phyloP scores from a whole-genome alignment of 2,113 vertebrate species.

The Uria aalge region DNA sequence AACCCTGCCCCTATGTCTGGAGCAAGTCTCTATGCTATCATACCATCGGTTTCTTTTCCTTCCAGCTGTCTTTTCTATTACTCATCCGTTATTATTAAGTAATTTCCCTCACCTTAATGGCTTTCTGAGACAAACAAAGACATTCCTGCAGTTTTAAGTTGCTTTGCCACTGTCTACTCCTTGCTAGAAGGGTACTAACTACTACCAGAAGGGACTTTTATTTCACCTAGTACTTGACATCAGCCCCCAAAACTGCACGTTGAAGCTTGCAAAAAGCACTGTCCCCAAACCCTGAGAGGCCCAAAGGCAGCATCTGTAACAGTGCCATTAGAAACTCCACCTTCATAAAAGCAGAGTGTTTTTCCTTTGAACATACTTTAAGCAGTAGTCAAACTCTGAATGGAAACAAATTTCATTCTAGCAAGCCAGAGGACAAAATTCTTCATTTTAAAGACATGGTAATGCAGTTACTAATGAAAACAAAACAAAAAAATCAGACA shows the following conservation, averaged over 20 bases:
- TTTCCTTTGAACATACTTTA: background rate
- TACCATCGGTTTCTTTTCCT: background rate
- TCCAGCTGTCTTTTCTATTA: background rate
- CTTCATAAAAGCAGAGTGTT: background rate
- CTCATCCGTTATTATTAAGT: background rate
- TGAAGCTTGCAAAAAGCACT: background rate
- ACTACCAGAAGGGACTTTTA: background rate
- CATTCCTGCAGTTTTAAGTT: background rate
- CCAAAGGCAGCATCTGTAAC: background rate
- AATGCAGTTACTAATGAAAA: background rate
- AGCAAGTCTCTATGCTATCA: background rate
- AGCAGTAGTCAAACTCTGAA: background rate
- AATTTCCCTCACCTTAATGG: background rate
- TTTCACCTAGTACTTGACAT: background rate
- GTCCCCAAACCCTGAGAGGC: background rate
- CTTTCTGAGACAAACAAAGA: background rate
- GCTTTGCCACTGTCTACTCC: background rate
- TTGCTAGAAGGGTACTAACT: background rate
- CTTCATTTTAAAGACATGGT: background rate
- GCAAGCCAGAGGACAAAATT: background rate
- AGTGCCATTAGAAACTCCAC: background rate
- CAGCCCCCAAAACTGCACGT: background rate
- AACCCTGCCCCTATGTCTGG: background rate
- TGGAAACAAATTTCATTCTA: background rate
- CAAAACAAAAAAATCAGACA: background rate